These are phyloP conservation scores for Regulus satrapa DNA, from an alignment of 2,113 vertebrate genomes.

Conservation along the genomic window DNA sequence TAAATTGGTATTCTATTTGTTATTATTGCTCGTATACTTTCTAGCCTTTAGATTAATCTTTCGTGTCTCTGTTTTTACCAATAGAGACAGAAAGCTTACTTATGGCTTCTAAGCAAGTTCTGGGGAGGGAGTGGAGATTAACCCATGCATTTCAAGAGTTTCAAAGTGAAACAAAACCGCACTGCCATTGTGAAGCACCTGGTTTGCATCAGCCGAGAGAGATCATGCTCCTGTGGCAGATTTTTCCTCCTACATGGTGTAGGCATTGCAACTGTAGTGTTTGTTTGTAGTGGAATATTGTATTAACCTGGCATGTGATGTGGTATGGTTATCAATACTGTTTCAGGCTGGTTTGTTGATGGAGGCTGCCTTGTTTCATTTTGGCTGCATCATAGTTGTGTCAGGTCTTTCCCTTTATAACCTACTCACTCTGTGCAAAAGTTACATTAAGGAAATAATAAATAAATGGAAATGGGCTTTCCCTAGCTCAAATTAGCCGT, in stretches of 20 bases:
- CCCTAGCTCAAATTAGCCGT: conserved; percentile 19
- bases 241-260: neutral
- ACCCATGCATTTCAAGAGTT: neutral
- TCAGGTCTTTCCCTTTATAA: neutral
- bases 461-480: conserved; percentile 24
- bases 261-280: neutral
- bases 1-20: neutral
- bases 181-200: neutral
- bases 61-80: neutral
- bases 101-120: neutral
- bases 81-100: neutral
- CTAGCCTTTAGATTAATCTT: neutral
- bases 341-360: neutral
- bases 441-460: conserved; percentile 19
- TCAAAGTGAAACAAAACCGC: neutral
- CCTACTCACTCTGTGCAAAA: neutral
- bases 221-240: neutral
- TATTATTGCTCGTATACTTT: neutral
- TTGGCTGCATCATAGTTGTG: neutral
- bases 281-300: neutral
- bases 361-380: neutral
- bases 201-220: neutral
- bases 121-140: neutral
- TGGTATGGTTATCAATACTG: neutral
- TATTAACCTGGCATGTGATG: neutral